phyloP scores from a whole-genome alignment of 2,113 vertebrate genomes.

The rat (Rattus norvegicus) region DNA sequence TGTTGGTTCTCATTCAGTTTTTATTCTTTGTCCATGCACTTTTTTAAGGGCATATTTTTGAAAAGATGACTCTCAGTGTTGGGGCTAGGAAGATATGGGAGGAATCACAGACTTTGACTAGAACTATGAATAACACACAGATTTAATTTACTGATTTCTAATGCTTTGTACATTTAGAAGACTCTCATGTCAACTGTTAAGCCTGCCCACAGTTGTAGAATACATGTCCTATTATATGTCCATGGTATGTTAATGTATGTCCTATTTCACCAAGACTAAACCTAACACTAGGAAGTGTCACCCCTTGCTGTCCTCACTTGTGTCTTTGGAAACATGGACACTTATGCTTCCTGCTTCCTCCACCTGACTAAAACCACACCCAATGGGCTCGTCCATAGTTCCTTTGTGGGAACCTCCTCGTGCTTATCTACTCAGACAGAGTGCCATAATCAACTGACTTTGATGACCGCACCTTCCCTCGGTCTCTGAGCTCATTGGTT shows the following conservation, averaged over 20 bases:
- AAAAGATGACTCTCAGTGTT: not conserved
- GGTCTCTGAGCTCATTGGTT: not conserved
- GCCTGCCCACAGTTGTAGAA: not conserved
- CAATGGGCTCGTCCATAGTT: not conserved
- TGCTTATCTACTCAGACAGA: not conserved
- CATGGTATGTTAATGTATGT: not conserved
- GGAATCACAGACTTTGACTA: not conserved
- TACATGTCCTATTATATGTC: not conserved
- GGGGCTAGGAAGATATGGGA: not conserved
- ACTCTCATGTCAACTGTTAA: not conserved
- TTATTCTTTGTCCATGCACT: not conserved
- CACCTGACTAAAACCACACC: not conserved
- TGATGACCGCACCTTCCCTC: not conserved
- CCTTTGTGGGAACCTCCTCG: not conserved
- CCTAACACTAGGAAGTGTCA: not conserved
- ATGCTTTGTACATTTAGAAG: conserved; percentile 29
- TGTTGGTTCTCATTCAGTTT: not conserved
- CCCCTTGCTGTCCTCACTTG: not conserved
- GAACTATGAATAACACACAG: not conserved
- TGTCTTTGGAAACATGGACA: not conserved
- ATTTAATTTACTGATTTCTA: conserved; percentile 3
- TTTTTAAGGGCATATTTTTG: not conserved
- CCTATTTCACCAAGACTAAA: not conserved
- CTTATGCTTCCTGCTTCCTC: not conserved
- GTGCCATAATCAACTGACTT: no score